phyloP scores from a whole-genome alignment of 1,140 invertebrate species.

The Acromyrmex heyeri region DNA sequence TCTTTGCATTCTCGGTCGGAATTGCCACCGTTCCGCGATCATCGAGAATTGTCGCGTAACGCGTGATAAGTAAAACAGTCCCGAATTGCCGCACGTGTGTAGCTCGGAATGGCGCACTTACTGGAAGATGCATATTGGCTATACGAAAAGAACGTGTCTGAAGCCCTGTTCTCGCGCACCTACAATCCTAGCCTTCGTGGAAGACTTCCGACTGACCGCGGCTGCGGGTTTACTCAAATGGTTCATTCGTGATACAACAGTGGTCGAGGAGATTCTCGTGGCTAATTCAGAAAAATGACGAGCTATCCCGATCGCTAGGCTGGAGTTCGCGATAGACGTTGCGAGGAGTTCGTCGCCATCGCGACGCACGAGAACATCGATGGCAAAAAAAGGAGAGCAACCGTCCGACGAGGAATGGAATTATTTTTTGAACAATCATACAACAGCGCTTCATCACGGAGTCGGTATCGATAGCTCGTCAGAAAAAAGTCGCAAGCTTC shows the following conservation, averaged over 20 bases:
- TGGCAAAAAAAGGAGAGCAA: slow-evolving; percentile 47
- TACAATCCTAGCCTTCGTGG: slow-evolving; percentile 89
- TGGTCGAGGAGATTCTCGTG: slow-evolving; percentile 59
- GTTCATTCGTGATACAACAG: slow-evolving; percentile 83
- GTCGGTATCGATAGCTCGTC: slow-evolving; percentile 73
- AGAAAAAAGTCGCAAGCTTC: slow-evolving; percentile 35
- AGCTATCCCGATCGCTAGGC: slow-evolving; percentile 81
- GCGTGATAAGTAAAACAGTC: slow-evolving; percentile 17
- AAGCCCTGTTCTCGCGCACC: slow-evolving; percentile 89
- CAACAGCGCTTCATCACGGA: slow-evolving; percentile 84
- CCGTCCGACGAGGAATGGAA: slow-evolving; percentile 89
- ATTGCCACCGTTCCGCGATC: neutral
- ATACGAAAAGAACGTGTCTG: slow-evolving; percentile 87
- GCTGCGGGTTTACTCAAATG: slow-evolving; percentile 88
- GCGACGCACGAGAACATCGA: slow-evolving; percentile 88
- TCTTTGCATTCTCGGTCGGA: neutral
- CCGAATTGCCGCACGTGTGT: slow-evolving; percentile 25
- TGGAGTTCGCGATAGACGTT: slow-evolving; percentile 88
- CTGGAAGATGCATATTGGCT: slow-evolving; percentile 89
- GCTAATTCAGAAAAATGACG: slow-evolving; percentile 68
- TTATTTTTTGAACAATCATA: slow-evolving; percentile 89
- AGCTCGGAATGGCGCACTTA: slow-evolving; percentile 88
- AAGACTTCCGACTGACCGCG: slow-evolving; percentile 89
- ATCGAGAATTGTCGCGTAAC: neutral
- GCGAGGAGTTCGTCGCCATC: slow-evolving; percentile 86